phyloP scores from a whole-genome alignment of 2,797 vertebrate species.

The Gouania willdenowi region DNA sequence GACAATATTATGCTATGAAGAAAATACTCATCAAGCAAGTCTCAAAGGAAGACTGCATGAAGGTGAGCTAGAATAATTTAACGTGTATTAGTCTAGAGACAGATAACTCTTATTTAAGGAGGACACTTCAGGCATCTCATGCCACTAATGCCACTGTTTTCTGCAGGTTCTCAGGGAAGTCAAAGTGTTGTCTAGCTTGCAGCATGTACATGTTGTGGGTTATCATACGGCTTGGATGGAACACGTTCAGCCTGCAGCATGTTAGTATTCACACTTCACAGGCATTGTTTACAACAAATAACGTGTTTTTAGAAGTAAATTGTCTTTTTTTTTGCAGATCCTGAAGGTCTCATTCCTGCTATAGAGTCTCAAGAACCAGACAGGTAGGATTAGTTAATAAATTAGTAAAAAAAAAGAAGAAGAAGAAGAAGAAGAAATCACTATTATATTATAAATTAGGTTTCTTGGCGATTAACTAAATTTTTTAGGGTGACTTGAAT shows the following conservation, averaged over 20 bases:
- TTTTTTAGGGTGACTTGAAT: too few relatives aligned
- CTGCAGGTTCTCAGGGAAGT: constrained; percentile 91
- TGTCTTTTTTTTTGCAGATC: constrained; percentile 40
- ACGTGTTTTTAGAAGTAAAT: neutral
- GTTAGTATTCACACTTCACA: too few relatives aligned
- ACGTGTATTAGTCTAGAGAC: too few relatives aligned
- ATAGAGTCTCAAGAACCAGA: constrained; percentile 69
- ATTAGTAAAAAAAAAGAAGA: neutral
- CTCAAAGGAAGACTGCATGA: constrained; percentile 89
- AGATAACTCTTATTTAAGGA: too few relatives aligned
- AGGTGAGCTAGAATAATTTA: constrained; percentile 68
- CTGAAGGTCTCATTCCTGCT: constrained; percentile 66
- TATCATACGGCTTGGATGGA: constrained; percentile 99
- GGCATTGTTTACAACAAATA: too few relatives aligned
- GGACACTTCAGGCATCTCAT: too few relatives aligned
- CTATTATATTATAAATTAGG: too few relatives aligned
- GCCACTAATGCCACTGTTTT: neutral
- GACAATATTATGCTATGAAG: constrained; percentile 92
- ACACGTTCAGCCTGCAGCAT: constrained; percentile 78
- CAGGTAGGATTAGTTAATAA: constrained; percentile 33
- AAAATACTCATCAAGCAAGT: constrained; percentile 95
- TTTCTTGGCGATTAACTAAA: neutral
- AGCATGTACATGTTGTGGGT: constrained; percentile 89
- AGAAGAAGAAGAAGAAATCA: too few relatives aligned
- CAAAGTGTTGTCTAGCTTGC: constrained; percentile 91